Conservation (phyloP, 1,140 invertebrate genomes). For the Aphelenchoides avenae region DNA sequence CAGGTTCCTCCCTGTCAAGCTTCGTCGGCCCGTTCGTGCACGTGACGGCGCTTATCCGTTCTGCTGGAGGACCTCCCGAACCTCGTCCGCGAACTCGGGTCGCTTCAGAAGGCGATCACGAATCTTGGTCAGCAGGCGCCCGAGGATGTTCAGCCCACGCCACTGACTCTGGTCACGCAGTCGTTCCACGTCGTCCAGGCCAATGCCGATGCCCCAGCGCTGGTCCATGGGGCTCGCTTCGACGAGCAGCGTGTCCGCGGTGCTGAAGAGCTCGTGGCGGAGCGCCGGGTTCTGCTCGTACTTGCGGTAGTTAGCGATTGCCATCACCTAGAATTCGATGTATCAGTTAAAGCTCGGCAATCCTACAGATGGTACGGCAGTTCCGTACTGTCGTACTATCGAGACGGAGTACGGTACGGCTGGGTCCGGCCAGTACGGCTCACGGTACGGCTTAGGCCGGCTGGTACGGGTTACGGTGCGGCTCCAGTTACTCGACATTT, state of each 20-base stretch:
- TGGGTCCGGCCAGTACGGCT: too few relatives aligned
- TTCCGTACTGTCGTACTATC: too few relatives aligned
- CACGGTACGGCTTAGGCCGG: too few relatives aligned
- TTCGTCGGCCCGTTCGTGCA: too few relatives aligned
- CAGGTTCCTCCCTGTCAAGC: too few relatives aligned
- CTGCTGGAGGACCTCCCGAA: slow-evolving; percentile 1
- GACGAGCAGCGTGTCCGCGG: slow-evolving; percentile 20
- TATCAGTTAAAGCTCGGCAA: background rate
- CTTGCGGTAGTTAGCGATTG: slow-evolving; percentile 13
- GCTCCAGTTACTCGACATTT: too few relatives aligned
- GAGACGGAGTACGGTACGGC: too few relatives aligned
- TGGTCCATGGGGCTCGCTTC: slow-evolving; percentile 20
- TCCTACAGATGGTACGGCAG: too few relatives aligned
- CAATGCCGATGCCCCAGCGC: slow-evolving; percentile 25
- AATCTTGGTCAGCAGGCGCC: slow-evolving; percentile 17
- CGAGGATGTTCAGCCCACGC: slow-evolving; percentile 21
- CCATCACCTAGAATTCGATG: slow-evolving; percentile 22
- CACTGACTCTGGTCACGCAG: slow-evolving; percentile 15
- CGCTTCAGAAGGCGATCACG: slow-evolving; percentile 13
- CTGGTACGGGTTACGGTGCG: too few relatives aligned
- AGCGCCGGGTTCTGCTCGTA: slow-evolving; percentile 21
- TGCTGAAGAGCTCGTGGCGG: slow-evolving; percentile 19
- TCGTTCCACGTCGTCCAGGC: slow-evolving; percentile 11
- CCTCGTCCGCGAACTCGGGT: slow-evolving; percentile 12
- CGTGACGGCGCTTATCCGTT: too few relatives aligned